Conservation (phyloP, 2,797 vertebrate species). For the Parotocinclus haroldoi region DNA sequence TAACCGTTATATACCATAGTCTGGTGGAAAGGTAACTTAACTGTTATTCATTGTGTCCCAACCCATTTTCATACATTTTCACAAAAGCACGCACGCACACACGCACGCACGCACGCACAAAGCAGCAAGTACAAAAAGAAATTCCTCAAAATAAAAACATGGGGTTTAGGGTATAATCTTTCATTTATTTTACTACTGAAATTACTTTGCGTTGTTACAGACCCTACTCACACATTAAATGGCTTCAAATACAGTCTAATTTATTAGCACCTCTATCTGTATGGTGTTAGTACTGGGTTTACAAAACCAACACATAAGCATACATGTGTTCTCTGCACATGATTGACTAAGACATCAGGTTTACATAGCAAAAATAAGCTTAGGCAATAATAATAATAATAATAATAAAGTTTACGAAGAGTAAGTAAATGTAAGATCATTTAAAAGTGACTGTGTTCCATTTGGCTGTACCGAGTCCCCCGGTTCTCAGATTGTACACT, state of each 20-base stretch:
- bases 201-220: slow-evolving; percentile 74
- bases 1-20: too few relatives aligned
- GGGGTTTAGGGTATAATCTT: slow-evolving; percentile 67
- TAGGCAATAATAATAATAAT: slow-evolving; percentile 52
- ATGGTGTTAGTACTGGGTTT: slow-evolving; percentile 67
- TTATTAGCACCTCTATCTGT: slow-evolving; percentile 79
- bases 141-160: slow-evolving; percentile 21
- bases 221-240: slow-evolving; percentile 76
- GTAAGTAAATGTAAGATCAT: slow-evolving; percentile 43
- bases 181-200: slow-evolving; percentile 77
- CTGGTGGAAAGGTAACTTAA: too few relatives aligned
- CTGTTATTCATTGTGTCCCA: too few relatives aligned
- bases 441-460: slow-evolving; percentile 51
- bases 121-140: slow-evolving; percentile 20
- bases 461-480: slow-evolving; percentile 50
- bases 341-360: slow-evolving; percentile 69
- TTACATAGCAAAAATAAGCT: slow-evolving; percentile 69
- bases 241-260: slow-evolving; percentile 77
- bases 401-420: slow-evolving; percentile 59
- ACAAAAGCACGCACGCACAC: too few relatives aligned
- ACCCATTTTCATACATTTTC: too few relatives aligned
- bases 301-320: slow-evolving; percentile 66
- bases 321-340: slow-evolving; percentile 72
- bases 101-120: slow-evolving; percentile 7
- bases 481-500: slow-evolving; percentile 41